Evolutionary conservation across 1,140 invertebrate species (phyloP), one percentile per base, ranked within the genome.

Genomic region (Lepidurus packardi): DNA sequence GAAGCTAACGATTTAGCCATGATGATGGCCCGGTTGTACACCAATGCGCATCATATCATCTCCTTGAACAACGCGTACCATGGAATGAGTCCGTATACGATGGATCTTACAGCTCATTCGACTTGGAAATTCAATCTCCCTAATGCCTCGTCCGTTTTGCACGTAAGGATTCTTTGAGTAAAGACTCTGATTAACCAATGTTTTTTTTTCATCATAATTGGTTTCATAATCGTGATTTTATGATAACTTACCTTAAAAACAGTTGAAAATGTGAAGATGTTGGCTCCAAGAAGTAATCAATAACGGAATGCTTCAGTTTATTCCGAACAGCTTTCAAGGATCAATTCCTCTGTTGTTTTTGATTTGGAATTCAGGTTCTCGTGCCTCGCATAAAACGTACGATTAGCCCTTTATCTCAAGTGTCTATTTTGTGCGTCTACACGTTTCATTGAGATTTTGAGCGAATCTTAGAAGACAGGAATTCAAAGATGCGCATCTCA

Each of bases 1-100:
- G 97, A 99, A 87, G 97, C 97, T 0, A 99, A 98, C 85, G 97
- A 99, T 84, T 85, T 99, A 53, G 97, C 97, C 0, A 88, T 96
- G 79, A 83, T 96, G 13, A 89, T 99, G 85, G 93, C 96, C 0
- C 88, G 95, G 81, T 82, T 94, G 0, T 90, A 95, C 83, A 98
- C 96, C 0, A 90, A 91, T 6, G 90, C 93, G 79, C 91, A 90
- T 82, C 94, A 98, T 81, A 88, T 97, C 7, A 85, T 99, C 24
- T 93, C 94, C 0, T 86, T 98, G 10, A 84, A 86, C 84, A 96
- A 95, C 85, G 88, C 89, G 65, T 98, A 97, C 84, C 95, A 98
- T 84, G 97, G 97, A 11, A 92, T 92, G 85, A 95, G 92, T 74
- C 92, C 91, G 11, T 90, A 90, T 73, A 88, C 94, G 0, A 91